A percentile compares a stretch with the other conserved stretches of the same genome.
Evolutionary conservation across 1,140 invertebrate species (phyloP).

Genomic region (Ridgeia piscesae): DNA sequence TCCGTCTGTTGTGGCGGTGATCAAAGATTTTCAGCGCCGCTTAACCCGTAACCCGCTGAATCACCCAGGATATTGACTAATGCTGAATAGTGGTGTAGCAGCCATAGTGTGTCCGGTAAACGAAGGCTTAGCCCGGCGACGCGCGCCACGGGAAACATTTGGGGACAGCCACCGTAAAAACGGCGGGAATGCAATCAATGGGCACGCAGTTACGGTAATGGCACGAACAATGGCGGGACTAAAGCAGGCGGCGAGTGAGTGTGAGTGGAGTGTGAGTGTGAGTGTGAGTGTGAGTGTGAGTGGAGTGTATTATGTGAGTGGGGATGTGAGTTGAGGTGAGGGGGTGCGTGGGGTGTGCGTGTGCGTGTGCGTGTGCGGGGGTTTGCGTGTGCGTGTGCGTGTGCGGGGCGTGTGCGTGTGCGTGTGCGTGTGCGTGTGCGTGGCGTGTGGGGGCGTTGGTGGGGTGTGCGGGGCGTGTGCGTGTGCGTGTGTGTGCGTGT

Average conservation of each 20-base stretch:
- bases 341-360: constrained; percentile 25
- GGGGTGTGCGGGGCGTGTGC: too few relatives aligned
- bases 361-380: constrained; percentile 29
- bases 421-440: not conserved
- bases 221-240: not conserved
- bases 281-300: constrained; percentile 25
- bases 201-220: not conserved
- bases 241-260: constrained; percentile 19
- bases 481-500: not conserved
- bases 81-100: not conserved
- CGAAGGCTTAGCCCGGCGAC: not conserved
- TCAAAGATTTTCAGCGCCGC: not conserved
- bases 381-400: constrained; percentile 22
- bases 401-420: too few relatives aligned
- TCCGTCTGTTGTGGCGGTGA: not conserved
- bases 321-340: constrained; percentile 23
- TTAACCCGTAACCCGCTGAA: not conserved
- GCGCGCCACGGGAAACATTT: not conserved
- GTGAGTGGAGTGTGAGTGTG: constrained; percentile 26
- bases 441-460: too few relatives aligned
- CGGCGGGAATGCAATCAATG: not conserved
- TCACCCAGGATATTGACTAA: not conserved
- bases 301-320: constrained; percentile 24
- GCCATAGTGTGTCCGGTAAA: not conserved
- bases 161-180: not conserved